Evolutionary conservation across 2,113 vertebrate genomes (phyloP).

Genomic region (Eptesicus fuscus): DNA sequence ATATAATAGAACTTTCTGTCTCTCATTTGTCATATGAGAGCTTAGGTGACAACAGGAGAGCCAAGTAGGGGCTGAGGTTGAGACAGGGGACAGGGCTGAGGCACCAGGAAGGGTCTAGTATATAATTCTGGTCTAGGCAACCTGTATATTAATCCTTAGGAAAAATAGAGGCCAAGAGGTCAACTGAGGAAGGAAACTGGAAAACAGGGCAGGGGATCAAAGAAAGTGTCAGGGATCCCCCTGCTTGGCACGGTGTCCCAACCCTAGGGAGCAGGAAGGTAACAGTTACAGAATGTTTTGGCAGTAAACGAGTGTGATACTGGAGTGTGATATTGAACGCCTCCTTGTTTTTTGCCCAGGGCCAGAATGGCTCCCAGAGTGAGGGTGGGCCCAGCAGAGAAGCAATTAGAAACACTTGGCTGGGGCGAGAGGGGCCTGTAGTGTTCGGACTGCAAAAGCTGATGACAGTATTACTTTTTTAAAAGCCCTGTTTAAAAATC

Average conservation of each 20-base stretch:
- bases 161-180: background rate
- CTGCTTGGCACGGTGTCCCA: fast-evolving
- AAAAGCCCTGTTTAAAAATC: constrained; percentile 44
- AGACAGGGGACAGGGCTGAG: background rate
- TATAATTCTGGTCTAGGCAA: background rate
- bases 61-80: background rate
- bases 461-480: constrained; percentile 1
- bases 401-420: background rate
- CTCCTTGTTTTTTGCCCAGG: background rate
- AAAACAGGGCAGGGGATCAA: background rate
- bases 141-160: background rate
- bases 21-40: background rate
- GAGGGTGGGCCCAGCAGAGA: background rate
- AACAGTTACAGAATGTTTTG: background rate
- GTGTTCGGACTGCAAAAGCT: background rate
- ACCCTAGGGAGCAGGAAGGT: too few relatives aligned
- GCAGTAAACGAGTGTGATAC: background rate
- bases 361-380: background rate
- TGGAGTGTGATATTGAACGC: background rate
- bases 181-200: background rate
- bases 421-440: background rate
- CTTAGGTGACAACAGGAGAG: background rate
- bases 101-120: background rate
- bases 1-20: background rate
- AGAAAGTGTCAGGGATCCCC: background rate